These are phyloP conservation scores for Apteryx owenii DNA, from an alignment of 2,113 vertebrate genomes.

Conservation along the genomic window DNA sequence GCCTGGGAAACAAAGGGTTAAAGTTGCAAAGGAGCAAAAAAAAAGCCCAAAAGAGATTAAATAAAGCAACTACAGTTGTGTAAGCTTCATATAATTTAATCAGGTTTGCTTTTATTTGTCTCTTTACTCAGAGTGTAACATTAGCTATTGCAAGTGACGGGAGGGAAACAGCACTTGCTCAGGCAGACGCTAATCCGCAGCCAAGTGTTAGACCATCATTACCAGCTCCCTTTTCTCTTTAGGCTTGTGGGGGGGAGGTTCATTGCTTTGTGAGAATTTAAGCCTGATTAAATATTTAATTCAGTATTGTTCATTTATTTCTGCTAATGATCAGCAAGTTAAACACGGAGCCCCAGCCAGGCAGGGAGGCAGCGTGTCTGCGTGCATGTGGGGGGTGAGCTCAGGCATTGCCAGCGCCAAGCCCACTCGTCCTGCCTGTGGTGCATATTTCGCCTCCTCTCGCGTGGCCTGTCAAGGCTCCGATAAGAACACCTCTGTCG, in stretches of 20 bases:
- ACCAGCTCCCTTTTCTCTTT: slow-evolving; percentile 35
- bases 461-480: background rate
- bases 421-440: background rate
- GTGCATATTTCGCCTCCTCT: background rate
- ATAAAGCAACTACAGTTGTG: slow-evolving; percentile 60
- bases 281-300: slow-evolving; percentile 63
- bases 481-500: background rate
- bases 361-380: background rate
- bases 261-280: slow-evolving; percentile 26
- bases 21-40: background rate
- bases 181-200: background rate
- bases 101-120: slow-evolving; percentile 72
- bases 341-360: background rate
- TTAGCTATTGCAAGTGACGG: slow-evolving; percentile 58
- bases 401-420: background rate
- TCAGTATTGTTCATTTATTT: slow-evolving; percentile 44
- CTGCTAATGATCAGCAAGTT: slow-evolving; percentile 25
- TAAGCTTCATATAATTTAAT: slow-evolving; percentile 69
- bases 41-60: slow-evolving; percentile 47
- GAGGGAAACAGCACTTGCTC: slow-evolving; percentile 19
- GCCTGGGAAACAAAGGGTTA: slow-evolving; percentile 35
- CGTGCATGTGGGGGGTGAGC: background rate
- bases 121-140: slow-evolving; percentile 64
- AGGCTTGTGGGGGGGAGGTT: background rate
- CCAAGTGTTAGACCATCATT: background rate